Base-by-base conservation (phyloP, 2,888 invertebrate genomes). In the Heliconius ismenius region DNA sequence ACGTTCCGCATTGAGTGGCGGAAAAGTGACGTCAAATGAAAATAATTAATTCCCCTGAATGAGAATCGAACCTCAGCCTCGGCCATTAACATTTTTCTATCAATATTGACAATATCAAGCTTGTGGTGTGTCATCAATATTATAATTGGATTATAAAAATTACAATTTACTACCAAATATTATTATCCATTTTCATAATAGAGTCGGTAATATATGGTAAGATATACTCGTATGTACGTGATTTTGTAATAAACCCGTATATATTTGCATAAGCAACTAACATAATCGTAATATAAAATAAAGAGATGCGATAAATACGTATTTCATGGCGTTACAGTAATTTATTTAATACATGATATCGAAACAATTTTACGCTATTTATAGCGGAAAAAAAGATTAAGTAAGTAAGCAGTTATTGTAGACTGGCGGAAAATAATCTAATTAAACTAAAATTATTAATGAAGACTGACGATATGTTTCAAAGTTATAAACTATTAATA, bases 291-390 rank as follows among this genome's bases (percentile, higher is more conserved):
- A 28, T 54, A 36, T 39, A n/a, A n/a, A 65, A 39, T 28, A 36
- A 65, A 65, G 32, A 65, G 32, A 65, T 65, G 10, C 28, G 26
- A 68, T 43, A 64, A 73, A 15, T 64, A 39, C 10, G 15, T 18
- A 74, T 58, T 32, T 26, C 39, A 54, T 21, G 15, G 63, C n/a
- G 60, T 63, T n/a, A 70, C n/a, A 49, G 58, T 36, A 72, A 36
- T 36, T 72, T 60, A 65, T 39, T 60, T 28, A 24, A 54, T 65
- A 15, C 15, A 24, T 64, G 15, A 9, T 18, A 49, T 15, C 28
- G 39, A 77, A 75, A 62, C 39, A 68, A 74, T 78, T 76, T 76
- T 49, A 74, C n/a, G 68, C 62, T 54, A 79, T 76, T 72, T n/a
- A 58, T 58, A 28, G 69, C 28, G 54, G 69, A 54, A 70, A 54